Conservation (phyloP, 2,113 vertebrate genomes). For the Acanthochromis polyacanthus region DNA sequence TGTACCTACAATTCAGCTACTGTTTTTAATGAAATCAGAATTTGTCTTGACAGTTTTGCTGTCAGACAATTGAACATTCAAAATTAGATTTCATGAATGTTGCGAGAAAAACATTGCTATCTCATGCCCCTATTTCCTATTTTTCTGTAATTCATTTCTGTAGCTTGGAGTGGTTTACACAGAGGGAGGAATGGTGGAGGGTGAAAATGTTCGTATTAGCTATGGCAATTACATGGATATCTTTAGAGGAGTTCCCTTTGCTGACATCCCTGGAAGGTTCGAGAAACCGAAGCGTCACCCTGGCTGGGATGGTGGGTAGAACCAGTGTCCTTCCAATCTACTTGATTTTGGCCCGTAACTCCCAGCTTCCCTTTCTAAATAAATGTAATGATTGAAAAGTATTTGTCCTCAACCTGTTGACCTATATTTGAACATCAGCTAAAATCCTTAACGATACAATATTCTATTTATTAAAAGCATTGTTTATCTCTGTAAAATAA, state of each 20-base stretch:
- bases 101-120: not conserved
- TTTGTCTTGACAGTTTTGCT: no score
- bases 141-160: not conserved
- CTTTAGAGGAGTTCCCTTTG: conserved; percentile 95
- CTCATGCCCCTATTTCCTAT: not conserved
- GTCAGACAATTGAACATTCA: not conserved
- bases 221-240: conserved; percentile 84
- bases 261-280: conserved; percentile 85
- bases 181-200: conserved; percentile 93
- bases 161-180: conserved; percentile 92
- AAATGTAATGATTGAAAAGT: not conserved
- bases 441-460: no score
- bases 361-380: not conserved
- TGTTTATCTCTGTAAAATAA: no score
- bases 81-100: no score
- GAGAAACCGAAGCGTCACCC: conserved; percentile 90
- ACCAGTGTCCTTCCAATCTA: no score
- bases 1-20: no score
- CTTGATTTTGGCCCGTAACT: not conserved
- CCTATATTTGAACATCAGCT: no score
- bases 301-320: conserved; percentile 92
- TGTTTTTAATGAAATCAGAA: no score
- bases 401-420: no score
- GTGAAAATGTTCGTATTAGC: conserved; percentile 83
- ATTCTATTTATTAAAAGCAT: no score